Percentiles rank a stretch among this genome's conserved stretches.
phyloP scores from a whole-genome alignment of 2,888 invertebrate species.

The Polydrusus pterygomalis region DNA sequence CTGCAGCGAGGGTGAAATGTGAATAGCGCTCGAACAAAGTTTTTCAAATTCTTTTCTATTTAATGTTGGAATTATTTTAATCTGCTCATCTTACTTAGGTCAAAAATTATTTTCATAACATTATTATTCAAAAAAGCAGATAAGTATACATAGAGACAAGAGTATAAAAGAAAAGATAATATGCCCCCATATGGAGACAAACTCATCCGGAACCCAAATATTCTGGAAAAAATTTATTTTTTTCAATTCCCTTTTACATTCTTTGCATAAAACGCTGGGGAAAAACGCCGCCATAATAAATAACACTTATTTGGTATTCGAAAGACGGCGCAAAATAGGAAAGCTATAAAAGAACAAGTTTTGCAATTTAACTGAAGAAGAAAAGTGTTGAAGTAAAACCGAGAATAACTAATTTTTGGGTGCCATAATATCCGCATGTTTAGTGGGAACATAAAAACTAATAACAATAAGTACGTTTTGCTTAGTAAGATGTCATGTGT shows the following conservation, averaged over 20 bases:
- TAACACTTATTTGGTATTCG: slow-evolving; percentile 51
- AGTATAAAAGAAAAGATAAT: neutral
- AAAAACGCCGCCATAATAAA: slow-evolving; percentile 30
- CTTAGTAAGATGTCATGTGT: no score
- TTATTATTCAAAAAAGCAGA: neutral
- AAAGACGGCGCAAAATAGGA: slow-evolving; percentile 44
- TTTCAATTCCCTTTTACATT: slow-evolving; percentile 28
- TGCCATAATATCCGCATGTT: neutral
- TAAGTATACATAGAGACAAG: neutral
- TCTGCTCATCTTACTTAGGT: no score
- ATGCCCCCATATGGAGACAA: neutral
- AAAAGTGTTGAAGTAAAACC: slow-evolving; percentile 28
- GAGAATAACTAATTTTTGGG: slow-evolving; percentile 19
- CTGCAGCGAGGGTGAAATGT: no score
- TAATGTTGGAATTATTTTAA: no score
- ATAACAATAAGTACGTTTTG: neutral
- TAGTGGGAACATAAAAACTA: neutral
- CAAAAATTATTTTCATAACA: no score
- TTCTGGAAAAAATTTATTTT: slow-evolving; percentile 19
- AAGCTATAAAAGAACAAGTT: slow-evolving; percentile 54
- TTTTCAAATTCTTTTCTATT: no score
- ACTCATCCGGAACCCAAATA: slow-evolving; percentile 4
- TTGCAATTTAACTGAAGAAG: slow-evolving; percentile 44
- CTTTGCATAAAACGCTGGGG: slow-evolving; percentile 32
- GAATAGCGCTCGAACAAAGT: no score